A percentile compares a stretch with the other conserved stretches of the same genome.
phyloP scores from a whole-genome alignment of 2,888 invertebrate species.

The Aelia acuminata region DNA sequence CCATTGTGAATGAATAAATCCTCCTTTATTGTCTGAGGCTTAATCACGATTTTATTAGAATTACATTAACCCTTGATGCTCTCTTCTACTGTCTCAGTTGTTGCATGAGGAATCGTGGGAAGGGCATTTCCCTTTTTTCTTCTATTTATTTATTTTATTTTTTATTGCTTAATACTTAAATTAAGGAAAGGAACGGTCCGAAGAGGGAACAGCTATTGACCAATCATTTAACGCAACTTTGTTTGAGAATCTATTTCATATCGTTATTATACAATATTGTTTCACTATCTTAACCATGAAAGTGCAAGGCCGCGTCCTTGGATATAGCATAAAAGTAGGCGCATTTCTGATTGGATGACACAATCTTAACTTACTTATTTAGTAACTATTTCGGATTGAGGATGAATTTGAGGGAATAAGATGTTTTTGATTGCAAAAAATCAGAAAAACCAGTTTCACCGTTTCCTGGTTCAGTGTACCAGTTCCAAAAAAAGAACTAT shows the following conservation, averaged over 20 bases:
- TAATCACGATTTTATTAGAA: too few relatives aligned
- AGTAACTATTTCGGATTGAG: neutral
- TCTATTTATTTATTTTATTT: too few relatives aligned
- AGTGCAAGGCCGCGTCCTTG: slow-evolving; percentile 2
- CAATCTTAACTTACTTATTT: neutral
- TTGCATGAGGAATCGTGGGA: too few relatives aligned
- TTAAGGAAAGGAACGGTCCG: too few relatives aligned
- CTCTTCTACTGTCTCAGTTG: too few relatives aligned
- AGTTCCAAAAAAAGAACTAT: neutral
- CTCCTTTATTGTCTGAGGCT: too few relatives aligned
- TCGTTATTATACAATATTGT: slow-evolving; percentile 18
- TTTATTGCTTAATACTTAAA: too few relatives aligned
- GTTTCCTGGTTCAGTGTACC: neutral
- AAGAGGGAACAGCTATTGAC: neutral
- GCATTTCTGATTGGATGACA: slow-evolving; percentile 8
- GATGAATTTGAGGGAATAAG: neutral
- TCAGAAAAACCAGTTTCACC: neutral
- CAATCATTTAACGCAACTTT: neutral
- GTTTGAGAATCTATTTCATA: neutral
- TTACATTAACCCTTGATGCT: too few relatives aligned
- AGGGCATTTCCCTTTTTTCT: too few relatives aligned
- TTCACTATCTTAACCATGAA: neutral
- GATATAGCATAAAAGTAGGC: neutral
- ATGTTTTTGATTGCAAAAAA: too few relatives aligned
- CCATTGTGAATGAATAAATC: too few relatives aligned